Evolutionary conservation across 1,140 invertebrate genomes (phyloP), one percentile per base, ranked within the genome.

Genomic region (Akabosia matsudoensis): DNA sequence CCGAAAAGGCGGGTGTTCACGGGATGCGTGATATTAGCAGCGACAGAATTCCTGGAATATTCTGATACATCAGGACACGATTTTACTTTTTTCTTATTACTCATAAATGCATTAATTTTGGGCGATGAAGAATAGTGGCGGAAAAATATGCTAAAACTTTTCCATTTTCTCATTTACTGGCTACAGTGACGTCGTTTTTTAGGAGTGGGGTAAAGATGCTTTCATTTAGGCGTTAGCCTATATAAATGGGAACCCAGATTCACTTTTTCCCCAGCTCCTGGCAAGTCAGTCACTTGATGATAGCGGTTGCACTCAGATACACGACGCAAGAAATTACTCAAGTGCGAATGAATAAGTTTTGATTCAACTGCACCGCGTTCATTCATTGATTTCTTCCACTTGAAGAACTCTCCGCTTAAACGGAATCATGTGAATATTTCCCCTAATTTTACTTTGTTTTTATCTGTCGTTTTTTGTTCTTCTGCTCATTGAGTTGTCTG

Each of bases 41-140:
- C 24, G 54, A 24, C 54, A 22, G n/a, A n/a, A n/a, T n/a, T n/a
- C n/a, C 54, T 4, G 37, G 18, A 22, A 61, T 4, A 7, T 61
- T 7, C 54, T 61, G 54, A 7, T 22, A 61, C 54, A 61, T 22
- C 10, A 51, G n/a, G 45, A n/a, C 45, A 51, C 14, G 54, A 7
- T 24, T 61, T 61, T 22, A n/a, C 3, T 61, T 61, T 7, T 4
- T 61, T 7, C 54, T n/a, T 51, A 51, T 51, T 51, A 51, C 54
- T 61, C 54, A n/a, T 61, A 61, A 61, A 61, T 24, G 54, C 54
- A 61, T 61, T 61, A 61, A 61, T 61, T 61, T 61, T 61, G 54
- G 54, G 24, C 13, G 13, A 22, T 61, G 54, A 61, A 4, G 54
- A 61, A 10, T 10, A 51, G 45, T 51, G 54, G 54, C 37, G 54